These are phyloP conservation scores for Leptobrachium leishanense DNA, from an alignment of 2,113 vertebrate species.

Conservation along the genomic window DNA sequence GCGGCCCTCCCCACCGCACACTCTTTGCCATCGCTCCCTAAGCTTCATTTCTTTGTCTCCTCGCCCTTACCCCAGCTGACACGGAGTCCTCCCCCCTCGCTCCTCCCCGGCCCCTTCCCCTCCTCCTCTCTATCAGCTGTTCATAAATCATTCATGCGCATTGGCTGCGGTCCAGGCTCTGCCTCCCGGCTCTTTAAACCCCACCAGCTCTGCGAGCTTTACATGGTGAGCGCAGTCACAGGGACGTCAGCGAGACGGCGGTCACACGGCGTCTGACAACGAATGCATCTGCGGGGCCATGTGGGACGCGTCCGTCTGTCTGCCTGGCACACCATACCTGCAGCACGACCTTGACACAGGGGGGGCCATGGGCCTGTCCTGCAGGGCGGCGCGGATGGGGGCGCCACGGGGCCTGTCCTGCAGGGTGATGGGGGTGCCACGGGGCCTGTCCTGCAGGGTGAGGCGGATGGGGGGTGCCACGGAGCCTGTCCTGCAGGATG, in stretches of 20 bases:
- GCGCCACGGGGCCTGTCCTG: too few species aligned
- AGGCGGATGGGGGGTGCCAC: not conserved
- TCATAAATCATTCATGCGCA: conserved; percentile 44
- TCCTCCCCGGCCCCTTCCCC: not conserved
- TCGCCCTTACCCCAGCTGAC: conserved; percentile 45
- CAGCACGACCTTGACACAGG: not conserved
- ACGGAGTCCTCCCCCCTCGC: conserved; percentile 18
- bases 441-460: not conserved
- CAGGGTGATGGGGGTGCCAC: not conserved
- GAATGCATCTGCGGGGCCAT: not conserved
- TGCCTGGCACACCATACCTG: not conserved
- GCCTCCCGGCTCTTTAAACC: conserved; percentile 19
- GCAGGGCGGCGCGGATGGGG: too few species aligned
- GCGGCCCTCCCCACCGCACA: not conserved
- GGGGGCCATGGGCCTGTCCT: not conserved
- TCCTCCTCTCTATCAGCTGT: conserved; percentile 30
- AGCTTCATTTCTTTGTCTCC: conserved; percentile 40
- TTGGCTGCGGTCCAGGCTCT: conserved; percentile 18
- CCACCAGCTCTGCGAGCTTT: conserved; percentile 1
- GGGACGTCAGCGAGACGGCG: not conserved
- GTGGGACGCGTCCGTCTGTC: too few species aligned
- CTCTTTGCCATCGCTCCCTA: conserved; percentile 29
- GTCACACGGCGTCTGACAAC: not conserved
- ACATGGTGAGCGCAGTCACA: conserved; percentile 1
- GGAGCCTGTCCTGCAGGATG: not conserved